A percentile compares a stretch with the other conserved stretches of the same genome.
These are phyloP conservation scores for Polydrusus pterygomalis DNA, from an alignment of 2,888 invertebrate genomes.

Conservation along the genomic window DNA sequence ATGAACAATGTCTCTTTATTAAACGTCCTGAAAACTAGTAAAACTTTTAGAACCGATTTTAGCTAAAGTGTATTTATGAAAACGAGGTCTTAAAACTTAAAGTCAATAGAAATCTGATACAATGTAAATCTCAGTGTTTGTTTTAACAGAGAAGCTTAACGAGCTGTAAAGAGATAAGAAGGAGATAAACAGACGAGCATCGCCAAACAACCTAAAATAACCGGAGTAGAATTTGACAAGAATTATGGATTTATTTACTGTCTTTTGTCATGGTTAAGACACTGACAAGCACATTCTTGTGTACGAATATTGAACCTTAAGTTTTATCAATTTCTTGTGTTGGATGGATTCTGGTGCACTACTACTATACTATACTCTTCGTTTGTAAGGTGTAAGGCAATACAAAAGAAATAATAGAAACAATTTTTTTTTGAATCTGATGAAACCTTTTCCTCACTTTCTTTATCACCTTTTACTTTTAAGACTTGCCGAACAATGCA, in stretches of 20 bases:
- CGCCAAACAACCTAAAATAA: constrained; percentile 1
- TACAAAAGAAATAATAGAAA: too few relatives aligned
- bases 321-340: too few relatives aligned
- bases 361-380: too few relatives aligned
- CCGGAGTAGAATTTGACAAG: constrained; percentile 8
- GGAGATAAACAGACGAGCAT: constrained; percentile 14
- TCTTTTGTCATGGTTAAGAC: background rate
- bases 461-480: too few relatives aligned
- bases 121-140: constrained; percentile 14
- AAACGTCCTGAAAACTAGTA: too few relatives aligned
- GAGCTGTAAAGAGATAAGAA: constrained; percentile 19
- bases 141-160: constrained; percentile 16
- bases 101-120: constrained; percentile 15
- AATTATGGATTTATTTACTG: background rate
- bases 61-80: background rate
- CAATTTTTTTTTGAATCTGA: too few relatives aligned
- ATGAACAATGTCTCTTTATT: background rate
- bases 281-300: background rate
- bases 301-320: background rate
- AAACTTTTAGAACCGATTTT: background rate
- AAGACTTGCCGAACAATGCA: too few relatives aligned
- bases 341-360: too few relatives aligned
- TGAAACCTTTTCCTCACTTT: too few relatives aligned
- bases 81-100: background rate
- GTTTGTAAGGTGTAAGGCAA: too few relatives aligned